These are phyloP conservation scores for Benthosema pterotum DNA, from an alignment of 2,797 vertebrate species.

Conservation along the genomic window DNA sequence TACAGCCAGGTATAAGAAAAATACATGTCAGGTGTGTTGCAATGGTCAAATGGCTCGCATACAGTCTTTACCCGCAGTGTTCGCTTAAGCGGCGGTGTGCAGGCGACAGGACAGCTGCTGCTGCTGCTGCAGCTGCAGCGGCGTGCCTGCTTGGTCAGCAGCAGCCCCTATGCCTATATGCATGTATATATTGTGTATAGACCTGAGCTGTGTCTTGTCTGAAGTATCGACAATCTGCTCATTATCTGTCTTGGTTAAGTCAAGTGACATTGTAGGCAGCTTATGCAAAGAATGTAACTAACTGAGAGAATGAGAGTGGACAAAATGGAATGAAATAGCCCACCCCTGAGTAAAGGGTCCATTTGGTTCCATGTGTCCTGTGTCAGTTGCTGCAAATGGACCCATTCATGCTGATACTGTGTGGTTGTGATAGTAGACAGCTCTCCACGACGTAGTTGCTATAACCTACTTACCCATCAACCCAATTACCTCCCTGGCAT, in stretches of 20 bases:
- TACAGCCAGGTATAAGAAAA: conserved; percentile 28
- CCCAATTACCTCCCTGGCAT: conserved; percentile 5
- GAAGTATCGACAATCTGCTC: conserved; percentile 41
- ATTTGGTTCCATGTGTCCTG: no score
- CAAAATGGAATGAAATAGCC: no score
- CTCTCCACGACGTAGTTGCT: conserved; percentile 23
- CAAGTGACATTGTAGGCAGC: conserved; percentile 33
- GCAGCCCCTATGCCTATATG: conserved; percentile 24
- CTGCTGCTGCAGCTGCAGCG: conserved; percentile 45
- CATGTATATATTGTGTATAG: conserved; percentile 44
- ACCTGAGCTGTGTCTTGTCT: conserved; percentile 30
- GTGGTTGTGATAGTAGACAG: conserved; percentile 13
- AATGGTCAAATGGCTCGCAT: conserved; percentile 11
- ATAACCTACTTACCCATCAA: not conserved
- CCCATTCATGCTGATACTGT: no score
- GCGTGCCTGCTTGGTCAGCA: conserved; percentile 69
- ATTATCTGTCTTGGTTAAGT: conserved; percentile 28
- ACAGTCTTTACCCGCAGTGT: conserved; percentile 9
- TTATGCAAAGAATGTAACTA: no score
- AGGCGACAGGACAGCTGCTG: conserved; percentile 37
- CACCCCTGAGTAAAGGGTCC: no score
- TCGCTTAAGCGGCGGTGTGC: conserved; percentile 30
- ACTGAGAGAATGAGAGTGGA: no score
- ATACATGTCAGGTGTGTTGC: conserved; percentile 50
- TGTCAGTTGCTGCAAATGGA: no score